Evolutionary conservation across 2,888 invertebrate species (phyloP).

Genomic region (Melanchra persicariae): DNA sequence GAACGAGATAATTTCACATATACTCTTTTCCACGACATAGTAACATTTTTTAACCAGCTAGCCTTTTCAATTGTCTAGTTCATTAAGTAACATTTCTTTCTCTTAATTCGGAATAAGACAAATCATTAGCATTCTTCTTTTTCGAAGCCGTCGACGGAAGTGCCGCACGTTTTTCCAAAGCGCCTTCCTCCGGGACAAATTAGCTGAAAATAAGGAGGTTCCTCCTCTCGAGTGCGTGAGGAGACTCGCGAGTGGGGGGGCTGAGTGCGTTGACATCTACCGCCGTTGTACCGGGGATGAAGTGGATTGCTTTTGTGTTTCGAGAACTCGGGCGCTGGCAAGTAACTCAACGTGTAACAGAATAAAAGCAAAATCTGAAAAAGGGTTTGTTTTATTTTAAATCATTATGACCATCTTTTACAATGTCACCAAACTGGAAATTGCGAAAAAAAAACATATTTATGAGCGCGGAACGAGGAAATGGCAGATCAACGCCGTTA

Average conservation of each 20-base stretch:
- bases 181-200: slow-evolving; percentile 37
- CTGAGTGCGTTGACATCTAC: slow-evolving; percentile 21
- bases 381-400: too few relatives aligned
- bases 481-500: too few relatives aligned
- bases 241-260: slow-evolving; percentile 13
- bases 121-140: slow-evolving; percentile 13
- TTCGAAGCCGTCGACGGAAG: slow-evolving; percentile 3
- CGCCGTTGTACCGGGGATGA: background rate
- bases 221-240: slow-evolving; percentile 28
- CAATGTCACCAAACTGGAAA: too few relatives aligned
- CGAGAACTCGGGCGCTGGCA: background rate
- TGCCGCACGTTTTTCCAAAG: slow-evolving; percentile 25
- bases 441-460: too few relatives aligned
- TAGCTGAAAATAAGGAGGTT: slow-evolving; percentile 43
- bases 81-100: background rate
- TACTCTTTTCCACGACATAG: too few relatives aligned
- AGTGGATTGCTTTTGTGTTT: slow-evolving; percentile 12
- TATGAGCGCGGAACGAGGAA: too few relatives aligned
- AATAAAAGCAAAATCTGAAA: too few relatives aligned
- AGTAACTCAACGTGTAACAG: background rate
- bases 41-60: too few relatives aligned
- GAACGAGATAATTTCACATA: too few relatives aligned
- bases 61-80: too few relatives aligned
- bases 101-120: slow-evolving; percentile 8
- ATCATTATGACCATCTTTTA: too few relatives aligned